Evolutionary conservation across 2,797 vertebrate genomes (phyloP), one percentile per base, ranked within the genome.

Genomic region (Sus cebifrons): DNA sequence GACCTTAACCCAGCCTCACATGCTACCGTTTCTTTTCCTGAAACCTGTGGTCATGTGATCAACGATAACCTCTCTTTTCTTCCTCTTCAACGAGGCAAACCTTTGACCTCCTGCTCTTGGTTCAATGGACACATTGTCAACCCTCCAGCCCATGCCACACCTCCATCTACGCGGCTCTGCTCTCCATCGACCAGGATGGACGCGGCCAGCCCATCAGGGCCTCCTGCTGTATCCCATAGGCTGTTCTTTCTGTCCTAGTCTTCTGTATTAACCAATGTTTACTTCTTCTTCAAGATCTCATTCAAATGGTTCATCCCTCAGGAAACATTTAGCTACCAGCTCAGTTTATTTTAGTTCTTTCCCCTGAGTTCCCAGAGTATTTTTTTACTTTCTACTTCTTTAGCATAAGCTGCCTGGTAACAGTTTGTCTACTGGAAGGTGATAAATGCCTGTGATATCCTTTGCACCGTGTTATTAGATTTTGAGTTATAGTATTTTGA

Each of bases 141-240:
- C 49, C 15, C 15, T 36, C 1, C 11, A 62, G 60, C 17, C 14
- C 2, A 0, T 0, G 5, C 3, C 4, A 0, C 3, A 4, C 18
- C 18, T 70, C 79, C 16, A 2, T 3, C 23, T 1, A 16, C 29
- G 23, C 21, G 3, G 23, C 44, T 1, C 2, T 86, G 0, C 14
- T 29, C 32, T 83, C 21, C 15, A 9, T 18, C 11, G 3, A 4
- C 32, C 52, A 2, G 0, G 9, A 7, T 8, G 6, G n/a, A 23
- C 74, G 49, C 58, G 3, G 13, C 36, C 58, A 6, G 23, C 23
- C 29, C 1, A 0, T 27, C 8, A 0, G 1, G 6, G 8, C 6
- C 32, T 52, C 75, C 7, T 13, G 15, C 17, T 0, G 32, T 2
- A 0, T 29, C 32, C 49, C 64, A 15, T 14, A 14, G 36, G 23